Percentiles rank a stretch among this genome's conserved stretches.
Evolutionary conservation across 2,797 vertebrate genomes (phyloP).

Genomic region (Triplophysa yarkandensis): DNA sequence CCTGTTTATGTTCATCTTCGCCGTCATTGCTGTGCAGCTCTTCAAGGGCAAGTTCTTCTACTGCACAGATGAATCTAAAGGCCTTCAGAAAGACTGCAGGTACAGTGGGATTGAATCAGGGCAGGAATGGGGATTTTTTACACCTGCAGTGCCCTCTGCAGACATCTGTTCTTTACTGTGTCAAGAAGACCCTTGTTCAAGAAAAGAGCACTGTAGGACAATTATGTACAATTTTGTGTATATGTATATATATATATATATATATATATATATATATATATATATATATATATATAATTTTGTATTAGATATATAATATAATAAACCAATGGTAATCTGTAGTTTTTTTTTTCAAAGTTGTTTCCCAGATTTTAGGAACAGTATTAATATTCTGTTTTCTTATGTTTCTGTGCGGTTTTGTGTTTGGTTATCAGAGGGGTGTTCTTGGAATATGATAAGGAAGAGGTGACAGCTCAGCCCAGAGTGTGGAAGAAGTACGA

Average conservation of each 20-base stretch:
- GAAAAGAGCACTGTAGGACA: background rate
- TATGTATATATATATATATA: too few species aligned
- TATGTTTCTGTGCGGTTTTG: constrained; percentile 5
- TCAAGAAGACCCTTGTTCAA: background rate
- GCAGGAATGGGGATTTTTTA: background rate
- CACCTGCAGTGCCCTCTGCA: constrained; percentile 25
- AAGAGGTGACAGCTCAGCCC: constrained; percentile 86
- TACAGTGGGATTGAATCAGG: constrained; percentile 55
- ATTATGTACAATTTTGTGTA: background rate
- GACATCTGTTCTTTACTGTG: background rate
- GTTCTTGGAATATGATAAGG: constrained; percentile 91
- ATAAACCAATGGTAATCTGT: too few species aligned
- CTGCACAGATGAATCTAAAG: constrained; percentile 95
- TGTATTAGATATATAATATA: too few species aligned
- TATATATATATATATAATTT: too few species aligned
- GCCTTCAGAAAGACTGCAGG: constrained; percentile 94
- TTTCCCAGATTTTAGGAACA: too few species aligned
- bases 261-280: too few species aligned
- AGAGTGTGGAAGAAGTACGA: constrained; percentile 94
- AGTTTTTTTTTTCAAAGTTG: too few species aligned
- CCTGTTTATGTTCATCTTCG: constrained; percentile 99
- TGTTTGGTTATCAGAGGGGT: constrained; percentile 80
- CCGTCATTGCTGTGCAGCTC: constrained; percentile 95
- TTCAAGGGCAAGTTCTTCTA: constrained; percentile 98
- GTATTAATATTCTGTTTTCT: background rate